Percentiles rank a stretch among this genome's conserved stretches.
Evolutionary conservation across 1,140 invertebrate species (phyloP).

Genomic region (Eriocheir sinensis): DNA sequence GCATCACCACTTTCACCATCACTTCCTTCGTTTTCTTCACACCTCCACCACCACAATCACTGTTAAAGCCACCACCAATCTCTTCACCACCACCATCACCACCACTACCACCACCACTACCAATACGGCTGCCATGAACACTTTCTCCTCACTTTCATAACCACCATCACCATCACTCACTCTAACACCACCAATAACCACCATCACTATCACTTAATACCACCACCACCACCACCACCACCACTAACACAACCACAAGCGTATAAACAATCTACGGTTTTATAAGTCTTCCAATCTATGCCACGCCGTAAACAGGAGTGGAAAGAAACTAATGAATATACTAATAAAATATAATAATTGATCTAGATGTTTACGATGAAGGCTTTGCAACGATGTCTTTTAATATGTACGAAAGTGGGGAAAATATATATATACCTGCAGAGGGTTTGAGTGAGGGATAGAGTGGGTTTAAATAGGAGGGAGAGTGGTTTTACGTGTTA

Average conservation of each 20-base stretch:
- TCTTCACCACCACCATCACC: background rate
- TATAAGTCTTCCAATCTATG: background rate
- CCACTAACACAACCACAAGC: background rate
- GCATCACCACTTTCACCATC: background rate
- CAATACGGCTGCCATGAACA: background rate
- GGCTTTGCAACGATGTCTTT: no score
- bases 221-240: background rate
- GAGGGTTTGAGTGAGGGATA: no score
- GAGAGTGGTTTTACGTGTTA: no score
- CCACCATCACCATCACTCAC: slow-evolving; percentile 6
- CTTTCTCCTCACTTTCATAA: background rate
- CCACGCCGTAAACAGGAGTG: background rate
- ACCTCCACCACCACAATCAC: background rate
- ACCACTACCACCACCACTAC: background rate
- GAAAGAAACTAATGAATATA: no score
- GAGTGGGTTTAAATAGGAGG: no score
- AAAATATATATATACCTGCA: no score
- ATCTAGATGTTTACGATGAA: no score
- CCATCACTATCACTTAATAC: background rate
- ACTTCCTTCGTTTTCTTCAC: background rate
- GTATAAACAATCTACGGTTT: no score
- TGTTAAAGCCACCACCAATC: background rate
- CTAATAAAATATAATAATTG: no score
- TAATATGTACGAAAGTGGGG: no score
- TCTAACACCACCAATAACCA: background rate